phyloP scores from a whole-genome alignment of 2,113 vertebrate genomes.

The Grammatotria lemairii region DNA sequence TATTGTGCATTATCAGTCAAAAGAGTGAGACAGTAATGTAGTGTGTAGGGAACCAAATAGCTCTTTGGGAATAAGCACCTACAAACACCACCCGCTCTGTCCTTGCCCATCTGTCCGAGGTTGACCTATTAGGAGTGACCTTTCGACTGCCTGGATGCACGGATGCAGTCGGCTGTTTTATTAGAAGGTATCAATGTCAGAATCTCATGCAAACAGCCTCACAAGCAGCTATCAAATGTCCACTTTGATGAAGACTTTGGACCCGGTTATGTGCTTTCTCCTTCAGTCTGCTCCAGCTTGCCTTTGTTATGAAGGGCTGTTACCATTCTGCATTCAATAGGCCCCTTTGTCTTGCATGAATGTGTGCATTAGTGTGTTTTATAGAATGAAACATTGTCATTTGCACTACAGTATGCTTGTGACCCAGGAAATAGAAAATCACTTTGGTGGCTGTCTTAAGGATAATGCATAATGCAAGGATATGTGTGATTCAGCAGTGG shows the following conservation, averaged over 20 bases:
- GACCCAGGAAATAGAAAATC: neutral
- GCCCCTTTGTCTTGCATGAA: constrained; percentile 63
- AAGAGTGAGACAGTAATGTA: neutral
- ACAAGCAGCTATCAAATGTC: constrained; percentile 70
- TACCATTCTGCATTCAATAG: constrained; percentile 70
- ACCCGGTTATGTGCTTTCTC: constrained; percentile 49
- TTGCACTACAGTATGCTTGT: neutral
- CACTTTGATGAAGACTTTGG: constrained; percentile 67
- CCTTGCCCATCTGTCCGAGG: constrained; percentile 52
- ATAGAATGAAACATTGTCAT: constrained; percentile 32
- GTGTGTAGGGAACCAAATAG: neutral
- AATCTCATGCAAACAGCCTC: constrained; percentile 44
- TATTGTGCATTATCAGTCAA: neutral
- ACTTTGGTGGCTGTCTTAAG: neutral
- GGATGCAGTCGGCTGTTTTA: constrained; percentile 59
- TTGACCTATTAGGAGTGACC: constrained; percentile 63
- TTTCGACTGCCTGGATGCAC: constrained; percentile 46
- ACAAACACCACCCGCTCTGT: neutral
- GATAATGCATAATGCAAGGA: neutral
- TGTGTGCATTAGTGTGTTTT: neutral
- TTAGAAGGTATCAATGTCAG: constrained; percentile 59
- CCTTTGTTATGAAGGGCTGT: constrained; percentile 69
- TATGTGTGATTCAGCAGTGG: neutral
- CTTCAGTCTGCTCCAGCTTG: constrained; percentile 57
- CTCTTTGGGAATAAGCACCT: neutral